Percentiles rank a stretch among this genome's conserved stretches.
These are phyloP conservation scores for Semicossyphus pulcher DNA, from an alignment of 2,113 vertebrate species.

Conservation along the genomic window DNA sequence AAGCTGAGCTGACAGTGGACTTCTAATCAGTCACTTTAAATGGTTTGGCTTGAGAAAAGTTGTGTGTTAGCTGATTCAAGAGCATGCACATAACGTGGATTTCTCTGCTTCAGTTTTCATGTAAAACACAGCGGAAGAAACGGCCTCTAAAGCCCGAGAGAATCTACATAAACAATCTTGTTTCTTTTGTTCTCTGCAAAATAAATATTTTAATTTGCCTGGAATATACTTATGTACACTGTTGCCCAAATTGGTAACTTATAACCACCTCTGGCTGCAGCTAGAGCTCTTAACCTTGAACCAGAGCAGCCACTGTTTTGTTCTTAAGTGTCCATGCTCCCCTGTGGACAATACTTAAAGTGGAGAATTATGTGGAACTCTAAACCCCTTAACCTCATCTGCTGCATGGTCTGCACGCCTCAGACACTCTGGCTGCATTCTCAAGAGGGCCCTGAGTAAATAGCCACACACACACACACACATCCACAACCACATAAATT, in stretches of 20 bases:
- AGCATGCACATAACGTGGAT: conserved; percentile 23
- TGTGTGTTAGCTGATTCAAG: conserved; percentile 8
- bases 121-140: conserved; percentile 10
- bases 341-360: conserved; percentile 49
- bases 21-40: conserved; percentile 32
- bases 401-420: conserved; percentile 53
- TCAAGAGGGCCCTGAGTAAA: conserved; percentile 67
- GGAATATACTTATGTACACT: not conserved
- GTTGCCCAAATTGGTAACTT: conserved; percentile 2
- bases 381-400: conserved; percentile 68
- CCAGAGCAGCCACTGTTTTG: conserved; percentile 33
- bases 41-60: conserved; percentile 6
- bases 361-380: conserved; percentile 64
- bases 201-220: not conserved
- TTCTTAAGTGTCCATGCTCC: conserved; percentile 52
- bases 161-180: not conserved
- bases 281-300: conserved; percentile 51
- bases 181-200: not conserved
- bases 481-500: not conserved
- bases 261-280: conserved; percentile 8
- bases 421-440: conserved; percentile 71
- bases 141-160: not conserved
- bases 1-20: conserved; percentile 28
- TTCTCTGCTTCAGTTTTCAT: conserved; percentile 23
- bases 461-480: conserved; percentile 29